phyloP scores from a whole-genome alignment of 2,797 vertebrate species.

The Capromys pilorides region DNA sequence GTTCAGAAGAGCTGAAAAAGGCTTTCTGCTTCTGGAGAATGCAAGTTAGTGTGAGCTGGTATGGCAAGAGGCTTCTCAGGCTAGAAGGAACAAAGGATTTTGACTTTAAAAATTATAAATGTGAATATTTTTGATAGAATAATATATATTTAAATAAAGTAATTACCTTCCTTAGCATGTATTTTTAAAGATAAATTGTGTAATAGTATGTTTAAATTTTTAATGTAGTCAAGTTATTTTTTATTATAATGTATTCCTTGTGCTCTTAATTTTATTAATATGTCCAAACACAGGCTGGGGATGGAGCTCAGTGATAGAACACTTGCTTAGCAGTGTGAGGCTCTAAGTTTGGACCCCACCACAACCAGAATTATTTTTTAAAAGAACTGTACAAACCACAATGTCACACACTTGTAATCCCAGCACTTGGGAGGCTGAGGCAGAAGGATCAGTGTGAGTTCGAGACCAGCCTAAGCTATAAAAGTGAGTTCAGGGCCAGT shows the following conservation, averaged over 20 bases:
- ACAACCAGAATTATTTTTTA: background rate
- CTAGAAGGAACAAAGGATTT: background rate
- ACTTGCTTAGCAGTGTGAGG: background rate
- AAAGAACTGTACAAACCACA: background rate
- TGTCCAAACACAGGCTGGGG: background rate
- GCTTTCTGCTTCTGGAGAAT: background rate
- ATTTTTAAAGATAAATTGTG: background rate
- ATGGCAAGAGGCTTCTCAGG: background rate
- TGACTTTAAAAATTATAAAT: background rate
- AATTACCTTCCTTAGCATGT: background rate
- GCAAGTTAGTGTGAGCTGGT: background rate
- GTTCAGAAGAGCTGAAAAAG: background rate
- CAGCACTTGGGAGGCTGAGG: too few species aligned
- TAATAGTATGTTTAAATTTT: background rate
- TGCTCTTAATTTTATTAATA: background rate
- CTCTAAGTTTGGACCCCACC: background rate
- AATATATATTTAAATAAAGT: background rate
- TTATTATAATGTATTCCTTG: background rate
- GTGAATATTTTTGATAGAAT: background rate
- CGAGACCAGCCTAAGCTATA: too few species aligned
- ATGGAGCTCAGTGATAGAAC: background rate
- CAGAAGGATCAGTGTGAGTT: too few species aligned
- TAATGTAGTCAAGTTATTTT: background rate
- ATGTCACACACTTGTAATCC: background rate
- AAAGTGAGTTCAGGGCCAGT: too few species aligned